These are phyloP conservation scores for Malurus elegans DNA, from an alignment of 2,113 vertebrate genomes.

Conservation along the genomic window DNA sequence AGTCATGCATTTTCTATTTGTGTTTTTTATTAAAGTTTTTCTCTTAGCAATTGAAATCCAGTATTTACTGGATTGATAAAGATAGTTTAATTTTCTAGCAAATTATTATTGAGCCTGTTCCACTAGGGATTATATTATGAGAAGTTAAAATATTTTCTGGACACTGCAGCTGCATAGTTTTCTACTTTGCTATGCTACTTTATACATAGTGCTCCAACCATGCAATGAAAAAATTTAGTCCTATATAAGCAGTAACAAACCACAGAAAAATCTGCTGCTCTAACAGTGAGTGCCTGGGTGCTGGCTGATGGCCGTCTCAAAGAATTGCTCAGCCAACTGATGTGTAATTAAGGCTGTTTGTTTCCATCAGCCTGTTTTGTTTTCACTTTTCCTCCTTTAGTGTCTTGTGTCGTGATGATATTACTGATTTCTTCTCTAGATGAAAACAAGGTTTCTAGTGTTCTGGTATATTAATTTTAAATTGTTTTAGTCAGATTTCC, in stretches of 20 bases:
- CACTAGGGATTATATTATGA: background rate
- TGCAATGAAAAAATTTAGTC: background rate
- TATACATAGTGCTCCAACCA: background rate
- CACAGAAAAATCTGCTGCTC: background rate
- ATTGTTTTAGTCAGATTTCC: background rate
- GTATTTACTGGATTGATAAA: background rate
- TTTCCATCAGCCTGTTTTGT: background rate
- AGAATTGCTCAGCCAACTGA: background rate
- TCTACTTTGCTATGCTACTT: background rate
- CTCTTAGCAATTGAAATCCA: background rate
- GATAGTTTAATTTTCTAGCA: background rate
- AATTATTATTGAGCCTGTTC: background rate
- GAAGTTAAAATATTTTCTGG: background rate
- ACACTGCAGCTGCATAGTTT: background rate
- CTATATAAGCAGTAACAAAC: background rate
- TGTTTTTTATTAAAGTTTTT: background rate
- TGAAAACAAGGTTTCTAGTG: background rate
- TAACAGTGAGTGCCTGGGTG: background rate
- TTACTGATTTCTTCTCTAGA: background rate
- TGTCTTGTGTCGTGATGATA: background rate
- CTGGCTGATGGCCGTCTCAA: background rate
- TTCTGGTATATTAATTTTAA: background rate
- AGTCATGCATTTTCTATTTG: fast-evolving
- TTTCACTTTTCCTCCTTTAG: background rate
- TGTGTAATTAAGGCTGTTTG: background rate